These are phyloP conservation scores for Enteromius mattozi DNA, from an alignment of 2,797 vertebrate species.

Conservation along the genomic window DNA sequence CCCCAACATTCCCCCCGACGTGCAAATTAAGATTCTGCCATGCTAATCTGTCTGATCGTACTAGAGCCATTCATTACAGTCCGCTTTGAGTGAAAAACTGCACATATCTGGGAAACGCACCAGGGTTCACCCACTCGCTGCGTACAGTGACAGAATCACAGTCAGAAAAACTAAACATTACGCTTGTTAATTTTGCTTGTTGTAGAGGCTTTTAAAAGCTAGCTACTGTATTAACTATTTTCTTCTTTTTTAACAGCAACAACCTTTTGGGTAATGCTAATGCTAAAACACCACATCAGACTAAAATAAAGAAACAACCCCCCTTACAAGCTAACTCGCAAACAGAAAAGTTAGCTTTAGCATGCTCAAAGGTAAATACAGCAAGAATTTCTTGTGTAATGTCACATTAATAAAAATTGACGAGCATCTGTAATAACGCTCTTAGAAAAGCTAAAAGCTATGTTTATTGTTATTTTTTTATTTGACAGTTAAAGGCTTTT, in stretches of 20 bases:
- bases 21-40: background rate
- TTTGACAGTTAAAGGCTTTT: background rate
- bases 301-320: background rate
- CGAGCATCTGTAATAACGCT: too few species aligned
- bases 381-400: background rate
- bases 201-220: background rate
- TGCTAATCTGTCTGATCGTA: slow-evolving; percentile 27
- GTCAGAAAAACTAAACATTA: background rate
- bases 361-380: background rate
- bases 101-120: background rate
- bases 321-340: too few species aligned
- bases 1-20: background rate
- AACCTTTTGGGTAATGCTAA: background rate
- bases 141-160: background rate
- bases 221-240: too few species aligned
- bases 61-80: slow-evolving; percentile 1
- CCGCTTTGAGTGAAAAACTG: background rate
- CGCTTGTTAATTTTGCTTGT: background rate
- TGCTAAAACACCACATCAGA: background rate
- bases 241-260: too few species aligned
- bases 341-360: background rate
- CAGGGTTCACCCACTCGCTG: background rate
- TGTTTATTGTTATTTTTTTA: background rate
- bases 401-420: background rate
- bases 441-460: background rate